Base-by-base conservation (phyloP, 2,888 invertebrate species). In the Phymatocera aterrima region DNA sequence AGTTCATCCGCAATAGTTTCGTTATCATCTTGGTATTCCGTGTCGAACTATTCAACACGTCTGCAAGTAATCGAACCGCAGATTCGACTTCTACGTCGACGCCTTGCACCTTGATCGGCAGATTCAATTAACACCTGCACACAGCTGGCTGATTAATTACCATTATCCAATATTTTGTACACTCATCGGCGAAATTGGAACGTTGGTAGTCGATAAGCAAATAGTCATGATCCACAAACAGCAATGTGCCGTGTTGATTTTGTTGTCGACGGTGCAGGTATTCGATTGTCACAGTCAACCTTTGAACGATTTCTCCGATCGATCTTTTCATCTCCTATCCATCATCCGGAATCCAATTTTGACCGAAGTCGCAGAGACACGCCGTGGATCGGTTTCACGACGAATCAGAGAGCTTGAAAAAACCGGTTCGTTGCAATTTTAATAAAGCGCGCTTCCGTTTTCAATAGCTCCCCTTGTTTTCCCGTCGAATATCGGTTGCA, bases 111-210 rank as follows among this genome's bases (percentile, higher is more conserved):
- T n/a, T n/a, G 68, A 46, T 68, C 68, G 28, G 28, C 28, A 46
- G 1, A 43, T 68, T 24, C 15, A 68, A 68, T 68, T 43, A 46
- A 28, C 46, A 46, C 68, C 24, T 46, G n/a, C n/a, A n/a, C n/a
- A 68, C 46, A 24, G 1, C 24, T 46, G 43, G 68, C 46, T 43
- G 43, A 68, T 68, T 43, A 46, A 68, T 68, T 68, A 68, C 68
- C 68, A 68, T 43, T 68, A 24, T 68, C 28, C 43, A 68, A 68
- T 68, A 68, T 46, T 28, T 24, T 43, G 43, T 64, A 64, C 15
- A 64, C 37, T 4, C 18, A 18, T 2, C 37, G 37, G n/a, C 61
- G 15, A 64, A 64, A n/a, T 37, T 15, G 15, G 5, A 28, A 15
- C 28, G 15, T 57, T 21, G 46, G 57, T 64, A 64, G 37, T 64